Evolutionary conservation across 2,888 invertebrate species (phyloP).

Genomic region (Branchipolynoe longqiensis): DNA sequence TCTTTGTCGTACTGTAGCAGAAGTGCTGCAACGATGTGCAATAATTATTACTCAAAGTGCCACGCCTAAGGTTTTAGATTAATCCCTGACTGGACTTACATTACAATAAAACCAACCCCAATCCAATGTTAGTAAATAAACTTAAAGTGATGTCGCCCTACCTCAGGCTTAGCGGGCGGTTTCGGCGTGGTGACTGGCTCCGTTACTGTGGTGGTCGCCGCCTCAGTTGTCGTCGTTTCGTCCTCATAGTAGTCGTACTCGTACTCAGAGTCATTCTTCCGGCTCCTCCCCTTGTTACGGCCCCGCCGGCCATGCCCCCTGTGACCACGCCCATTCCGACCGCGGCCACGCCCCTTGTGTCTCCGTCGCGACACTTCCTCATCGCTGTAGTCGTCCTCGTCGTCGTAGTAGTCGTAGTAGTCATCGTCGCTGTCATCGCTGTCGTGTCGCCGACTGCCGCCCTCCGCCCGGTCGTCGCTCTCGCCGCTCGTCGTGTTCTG

Average conservation of each 20-base stretch:
- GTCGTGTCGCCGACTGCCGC: background rate
- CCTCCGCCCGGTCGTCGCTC: background rate
- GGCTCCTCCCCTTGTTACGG: background rate
- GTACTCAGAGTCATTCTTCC: slow-evolving; percentile 35
- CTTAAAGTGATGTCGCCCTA: slow-evolving; percentile 5
- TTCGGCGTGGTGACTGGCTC: slow-evolving; percentile 41
- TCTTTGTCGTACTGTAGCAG: slow-evolving; percentile 66
- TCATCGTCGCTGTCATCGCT: background rate
- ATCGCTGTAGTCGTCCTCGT: slow-evolving; percentile 40
- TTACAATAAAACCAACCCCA: background rate
- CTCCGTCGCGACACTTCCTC: too few species aligned
- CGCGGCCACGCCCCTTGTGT: slow-evolving; percentile 28
- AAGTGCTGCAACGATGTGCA: slow-evolving; percentile 60
- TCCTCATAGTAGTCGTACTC: slow-evolving; percentile 34
- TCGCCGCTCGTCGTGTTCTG: background rate
- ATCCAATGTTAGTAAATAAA: background rate
- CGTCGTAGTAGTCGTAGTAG: slow-evolving; percentile 21
- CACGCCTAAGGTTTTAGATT: too few species aligned
- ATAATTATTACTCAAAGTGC: background rate
- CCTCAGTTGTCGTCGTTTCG: background rate
- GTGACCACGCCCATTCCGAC: background rate
- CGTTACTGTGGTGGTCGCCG: background rate
- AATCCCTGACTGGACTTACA: background rate
- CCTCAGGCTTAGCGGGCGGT: slow-evolving; percentile 60
- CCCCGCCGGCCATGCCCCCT: slow-evolving; percentile 7